phyloP scores from a whole-genome alignment of 2,888 invertebrate genomes.

The Lacanobia wlatinum region DNA sequence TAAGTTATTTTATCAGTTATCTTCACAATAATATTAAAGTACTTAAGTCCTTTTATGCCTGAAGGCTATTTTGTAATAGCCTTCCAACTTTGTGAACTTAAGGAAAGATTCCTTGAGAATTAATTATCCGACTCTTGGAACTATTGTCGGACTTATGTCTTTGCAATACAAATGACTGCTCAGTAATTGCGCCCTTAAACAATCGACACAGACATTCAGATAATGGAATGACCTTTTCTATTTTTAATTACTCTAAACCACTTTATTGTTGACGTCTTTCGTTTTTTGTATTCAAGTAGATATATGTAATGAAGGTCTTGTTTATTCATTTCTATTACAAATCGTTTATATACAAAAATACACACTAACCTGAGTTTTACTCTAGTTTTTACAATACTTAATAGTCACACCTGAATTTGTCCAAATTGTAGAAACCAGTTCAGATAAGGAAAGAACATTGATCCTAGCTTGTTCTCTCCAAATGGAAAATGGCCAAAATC shows the following conservation, averaged over 20 bases:
- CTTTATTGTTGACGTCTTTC: neutral
- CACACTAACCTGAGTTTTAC: neutral
- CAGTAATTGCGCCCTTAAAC: neutral
- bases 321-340: too few species aligned
- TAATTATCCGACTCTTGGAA: neutral
- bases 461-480: neutral
- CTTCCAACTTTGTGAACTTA: neutral
- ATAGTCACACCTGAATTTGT: neutral
- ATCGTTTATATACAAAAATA: neutral
- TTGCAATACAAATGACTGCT: slow-evolving; percentile 9
- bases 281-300: neutral
- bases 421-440: neutral
- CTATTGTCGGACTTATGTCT: neutral
- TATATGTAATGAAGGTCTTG: too few species aligned
- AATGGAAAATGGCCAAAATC: slow-evolving; percentile 19
- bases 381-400: neutral
- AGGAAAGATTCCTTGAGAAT: neutral
- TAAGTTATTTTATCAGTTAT: slow-evolving; percentile 22
- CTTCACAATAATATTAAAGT: slow-evolving; percentile 10
- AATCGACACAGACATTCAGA: neutral
- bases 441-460: slow-evolving; percentile 4
- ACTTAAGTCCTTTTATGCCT: neutral
- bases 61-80: slow-evolving; percentile 3
- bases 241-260: neutral
- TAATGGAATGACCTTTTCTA: neutral